Evolutionary conservation across 1,140 invertebrate genomes (phyloP).

Genomic region (Melanaphis sacchari): DNA sequence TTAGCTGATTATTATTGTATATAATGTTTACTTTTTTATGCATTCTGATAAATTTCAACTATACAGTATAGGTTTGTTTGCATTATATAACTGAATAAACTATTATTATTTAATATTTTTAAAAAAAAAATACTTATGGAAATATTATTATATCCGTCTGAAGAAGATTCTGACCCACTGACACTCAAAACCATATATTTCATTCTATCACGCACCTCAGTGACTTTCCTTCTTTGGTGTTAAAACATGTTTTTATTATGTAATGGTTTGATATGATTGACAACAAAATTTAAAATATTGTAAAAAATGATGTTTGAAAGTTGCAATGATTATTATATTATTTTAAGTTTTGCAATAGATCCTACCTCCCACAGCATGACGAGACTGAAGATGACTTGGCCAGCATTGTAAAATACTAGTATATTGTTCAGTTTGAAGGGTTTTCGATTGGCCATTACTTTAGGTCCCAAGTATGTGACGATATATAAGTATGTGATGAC

Average conservation of each 20-base stretch:
- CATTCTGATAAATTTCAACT: background rate
- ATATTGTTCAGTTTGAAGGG: conserved; percentile 82
- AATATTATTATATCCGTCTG: background rate
- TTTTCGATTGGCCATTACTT: conserved; percentile 86
- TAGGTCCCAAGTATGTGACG: conserved; percentile 81
- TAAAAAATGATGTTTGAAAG: background rate
- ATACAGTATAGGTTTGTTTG: background rate
- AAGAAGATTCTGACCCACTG: conserved; percentile 50
- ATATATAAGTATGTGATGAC: conserved; percentile 82
- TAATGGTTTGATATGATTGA: background rate
- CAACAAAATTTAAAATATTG: background rate
- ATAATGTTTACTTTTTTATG: background rate
- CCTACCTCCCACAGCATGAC: conserved; percentile 91
- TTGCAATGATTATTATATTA: background rate
- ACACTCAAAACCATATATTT: conserved; percentile 8
- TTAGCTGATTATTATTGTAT: background rate
- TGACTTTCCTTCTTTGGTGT: background rate
- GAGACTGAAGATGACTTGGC: conserved; percentile 83
- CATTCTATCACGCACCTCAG: background rate
- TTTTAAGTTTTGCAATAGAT: conserved; percentile 2
- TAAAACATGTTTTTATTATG: conserved; percentile 32
- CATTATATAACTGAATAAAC: background rate
- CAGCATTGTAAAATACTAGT: conserved; percentile 88
- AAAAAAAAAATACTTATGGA: background rate
- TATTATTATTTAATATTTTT: background rate